Conservation (phyloP, 2,113 vertebrate genomes). For the Strigops habroptila region DNA sequence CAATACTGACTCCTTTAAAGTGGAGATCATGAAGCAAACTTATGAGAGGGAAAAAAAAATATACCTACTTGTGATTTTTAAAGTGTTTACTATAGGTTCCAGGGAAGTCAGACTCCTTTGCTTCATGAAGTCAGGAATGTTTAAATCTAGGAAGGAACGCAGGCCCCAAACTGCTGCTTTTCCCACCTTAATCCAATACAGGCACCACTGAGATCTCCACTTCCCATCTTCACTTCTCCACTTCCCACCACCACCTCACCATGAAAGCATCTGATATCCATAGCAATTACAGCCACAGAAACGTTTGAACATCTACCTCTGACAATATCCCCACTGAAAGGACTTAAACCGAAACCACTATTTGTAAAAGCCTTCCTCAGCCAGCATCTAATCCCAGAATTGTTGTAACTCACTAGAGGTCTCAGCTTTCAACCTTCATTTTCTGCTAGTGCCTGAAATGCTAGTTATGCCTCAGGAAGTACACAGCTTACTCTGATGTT, state of each 20-base stretch:
- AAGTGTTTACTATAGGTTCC: not conserved
- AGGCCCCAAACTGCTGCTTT: not conserved
- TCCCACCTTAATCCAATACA: not conserved
- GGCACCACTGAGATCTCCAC: not conserved
- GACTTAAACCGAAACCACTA: not conserved
- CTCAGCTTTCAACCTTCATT: not conserved
- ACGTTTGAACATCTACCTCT: not conserved
- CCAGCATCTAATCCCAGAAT: not conserved
- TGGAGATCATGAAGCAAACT: not conserved
- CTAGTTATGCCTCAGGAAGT: not conserved
- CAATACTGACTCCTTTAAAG: not conserved
- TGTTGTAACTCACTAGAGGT: not conserved
- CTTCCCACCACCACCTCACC: not conserved
- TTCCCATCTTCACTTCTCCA: not conserved
- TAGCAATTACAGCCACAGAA: not conserved
- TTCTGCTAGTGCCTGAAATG: not conserved
- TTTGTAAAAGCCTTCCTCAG: not conserved
- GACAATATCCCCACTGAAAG: not conserved
- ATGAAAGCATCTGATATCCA: not conserved
- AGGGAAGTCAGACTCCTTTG: not conserved
- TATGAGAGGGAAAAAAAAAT: not conserved
- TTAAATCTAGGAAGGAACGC: not conserved
- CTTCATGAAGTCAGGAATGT: not conserved
- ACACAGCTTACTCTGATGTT: not conserved
- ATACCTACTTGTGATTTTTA: not conserved